These are phyloP conservation scores for Centropristis striata DNA, from an alignment of 2,113 vertebrate species.

Conservation along the genomic window DNA sequence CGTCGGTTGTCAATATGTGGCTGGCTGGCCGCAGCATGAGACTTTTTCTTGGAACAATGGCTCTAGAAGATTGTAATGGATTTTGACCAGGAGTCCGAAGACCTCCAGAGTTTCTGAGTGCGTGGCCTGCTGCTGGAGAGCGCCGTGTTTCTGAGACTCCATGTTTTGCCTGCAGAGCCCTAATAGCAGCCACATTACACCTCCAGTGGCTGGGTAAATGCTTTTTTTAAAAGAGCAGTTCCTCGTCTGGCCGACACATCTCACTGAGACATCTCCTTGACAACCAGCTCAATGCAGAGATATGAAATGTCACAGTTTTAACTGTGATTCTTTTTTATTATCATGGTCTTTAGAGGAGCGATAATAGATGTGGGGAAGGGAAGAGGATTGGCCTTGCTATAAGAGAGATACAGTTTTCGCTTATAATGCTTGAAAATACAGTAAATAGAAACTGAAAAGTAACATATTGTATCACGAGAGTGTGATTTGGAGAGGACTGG, in stretches of 20 bases:
- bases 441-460: conserved; percentile 32
- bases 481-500: not conserved
- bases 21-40: conserved; percentile 19
- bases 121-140: conserved; percentile 6
- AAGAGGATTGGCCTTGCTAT: conserved; percentile 41
- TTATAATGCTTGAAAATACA: conserved; percentile 32
- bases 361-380: conserved; percentile 58
- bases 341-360: conserved; percentile 54
- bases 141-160: conserved; percentile 39
- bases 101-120: conserved; percentile 19
- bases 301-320: conserved; percentile 82
- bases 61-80: conserved; percentile 36
- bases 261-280: conserved; percentile 78
- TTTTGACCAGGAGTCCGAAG: conserved; percentile 50
- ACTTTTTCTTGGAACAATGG: conserved; percentile 34
- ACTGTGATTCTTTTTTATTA: conserved; percentile 74
- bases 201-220: conserved; percentile 69
- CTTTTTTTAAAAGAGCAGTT: conserved; percentile 72
- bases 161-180: conserved; percentile 68
- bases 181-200: conserved; percentile 71
- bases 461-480: not conserved
- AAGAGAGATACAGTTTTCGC: conserved; percentile 3
- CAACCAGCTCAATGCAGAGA: conserved; percentile 77
- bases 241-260: conserved; percentile 68
- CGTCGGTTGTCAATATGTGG: conserved; percentile 40